Conservation (phyloP, 2,797 vertebrate genomes). For the Tangara arthus region DNA sequence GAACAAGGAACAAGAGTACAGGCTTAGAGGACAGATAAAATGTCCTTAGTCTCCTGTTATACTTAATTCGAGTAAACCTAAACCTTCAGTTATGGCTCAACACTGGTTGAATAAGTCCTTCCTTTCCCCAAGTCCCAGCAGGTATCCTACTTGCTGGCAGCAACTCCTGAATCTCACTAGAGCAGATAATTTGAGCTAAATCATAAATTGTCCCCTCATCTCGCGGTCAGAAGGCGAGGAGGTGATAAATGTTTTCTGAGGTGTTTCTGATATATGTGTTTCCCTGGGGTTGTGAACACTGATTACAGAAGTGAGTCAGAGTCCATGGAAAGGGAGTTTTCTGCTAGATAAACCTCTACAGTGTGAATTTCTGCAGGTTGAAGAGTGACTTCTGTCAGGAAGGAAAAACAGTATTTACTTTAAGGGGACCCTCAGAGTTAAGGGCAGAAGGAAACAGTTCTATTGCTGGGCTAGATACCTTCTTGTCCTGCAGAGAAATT, state of each 20-base stretch:
- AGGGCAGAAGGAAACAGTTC: neutral
- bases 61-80: neutral
- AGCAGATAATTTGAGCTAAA: constrained; percentile 3
- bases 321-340: neutral
- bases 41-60: neutral
- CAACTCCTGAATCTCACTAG: neutral
- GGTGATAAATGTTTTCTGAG: neutral
- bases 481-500: neutral
- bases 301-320: neutral
- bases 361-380: neutral
- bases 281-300: neutral
- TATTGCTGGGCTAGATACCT: neutral
- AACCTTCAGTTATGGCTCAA: constrained; percentile 4
- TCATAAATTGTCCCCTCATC: neutral
- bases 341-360: neutral
- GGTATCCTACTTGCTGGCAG: neutral
- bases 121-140: neutral
- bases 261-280: neutral
- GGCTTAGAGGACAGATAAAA: neutral
- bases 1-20: neutral
- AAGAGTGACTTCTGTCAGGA: neutral
- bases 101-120: neutral
- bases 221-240: accelerated
- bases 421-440: neutral
- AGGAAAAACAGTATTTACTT: neutral